Base-by-base conservation (phyloP, 2,888 invertebrate genomes). In the Diplolepis rosae region DNA sequence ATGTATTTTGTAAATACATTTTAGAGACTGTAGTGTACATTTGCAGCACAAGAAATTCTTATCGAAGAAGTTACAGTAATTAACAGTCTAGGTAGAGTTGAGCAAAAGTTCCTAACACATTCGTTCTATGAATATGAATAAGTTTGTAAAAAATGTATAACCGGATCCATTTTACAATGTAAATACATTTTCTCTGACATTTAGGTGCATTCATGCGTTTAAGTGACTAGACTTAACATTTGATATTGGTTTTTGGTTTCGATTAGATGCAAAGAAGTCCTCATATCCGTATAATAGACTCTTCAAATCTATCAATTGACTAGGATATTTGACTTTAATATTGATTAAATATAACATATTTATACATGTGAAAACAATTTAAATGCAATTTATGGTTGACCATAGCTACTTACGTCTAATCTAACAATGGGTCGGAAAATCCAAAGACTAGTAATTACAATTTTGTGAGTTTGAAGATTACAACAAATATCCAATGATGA, bases 301-400 rank as follows among this genome's bases (percentile, higher is more conserved):
- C 24, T 61, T 77, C 79, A 79, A 80, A 76, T 69, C 80, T 83
- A 83, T 80, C 79, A 83, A 84, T 84, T 85, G 86, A 86, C 86
- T 86, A 86, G 84, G 77, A 80, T 80, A 81, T 61, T 61, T 61
- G n/a, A 35, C 22, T 61, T 42, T 61, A 39, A 61, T 39, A 61
- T 61, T 39, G 24, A 42, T 32, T 32, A 11, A 48, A 48, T 22
- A 48, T 48, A 22, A 15, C 22, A 48, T 48, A 48, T 48, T 22
- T 48, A 48, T 22, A 22, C 48, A 48, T 11, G 7, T 18, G 45
- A 22, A 48, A 48, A 48, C 48, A 48, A 48, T 18, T 4, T 48
- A 22, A 48, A 11, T 48, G 48, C 22, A 22, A 9, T 48, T 48
- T 22, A 48, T 48, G 22, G 48, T 11, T 1, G 48, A 48, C 18